Base-by-base conservation (phyloP, 2,797 vertebrate genomes). In the Vipera ursinii region DNA sequence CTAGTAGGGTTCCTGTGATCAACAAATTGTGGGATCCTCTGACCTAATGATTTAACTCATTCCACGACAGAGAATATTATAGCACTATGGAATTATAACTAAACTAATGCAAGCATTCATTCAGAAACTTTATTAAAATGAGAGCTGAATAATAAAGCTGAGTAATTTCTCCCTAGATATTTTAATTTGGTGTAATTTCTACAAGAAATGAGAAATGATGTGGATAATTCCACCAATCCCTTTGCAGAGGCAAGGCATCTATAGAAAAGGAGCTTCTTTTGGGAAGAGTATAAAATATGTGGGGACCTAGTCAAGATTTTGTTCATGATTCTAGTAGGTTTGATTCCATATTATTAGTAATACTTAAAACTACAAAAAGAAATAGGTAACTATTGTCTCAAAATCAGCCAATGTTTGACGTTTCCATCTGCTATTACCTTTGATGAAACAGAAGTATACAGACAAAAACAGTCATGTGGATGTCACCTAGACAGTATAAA, bases 361-460 rank as follows among this genome's bases (percentile, higher is more conserved):
- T 89, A 91, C 92, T 87, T 94, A 90, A 90, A 38, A 61, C 28
- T 3, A n/a, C 87, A 22, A 86, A 91, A 69, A 90, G 86, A 95
- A 94, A 17, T 90, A 92, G 38, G 22, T 95, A 92, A 91, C n/a
- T 73, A 28, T 96, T 24, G 24, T 89, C 65, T 95, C 90, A 91
- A 92, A 96, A 57, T 93, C 55, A 82, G 88, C 38, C 87, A 90
- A 94, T 95, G 86, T 97, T 96, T 96, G 94, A 95, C 90, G 91
- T 69, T 91, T 61, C 87, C 82, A 13, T 95, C 87, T 96, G 91
- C 53, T 8, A 17, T 92, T 88, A 92, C 78, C 61, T 92, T 92
- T 60, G 48, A 91, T 69, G 87, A 91, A 5, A 65, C 91, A 65
- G 89, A 91, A 92, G 26, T 86, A 87, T 92, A 91, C 93, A 86